Base-by-base conservation (phyloP, 2,797 vertebrate genomes). In the Megaceryle alcyon region DNA sequence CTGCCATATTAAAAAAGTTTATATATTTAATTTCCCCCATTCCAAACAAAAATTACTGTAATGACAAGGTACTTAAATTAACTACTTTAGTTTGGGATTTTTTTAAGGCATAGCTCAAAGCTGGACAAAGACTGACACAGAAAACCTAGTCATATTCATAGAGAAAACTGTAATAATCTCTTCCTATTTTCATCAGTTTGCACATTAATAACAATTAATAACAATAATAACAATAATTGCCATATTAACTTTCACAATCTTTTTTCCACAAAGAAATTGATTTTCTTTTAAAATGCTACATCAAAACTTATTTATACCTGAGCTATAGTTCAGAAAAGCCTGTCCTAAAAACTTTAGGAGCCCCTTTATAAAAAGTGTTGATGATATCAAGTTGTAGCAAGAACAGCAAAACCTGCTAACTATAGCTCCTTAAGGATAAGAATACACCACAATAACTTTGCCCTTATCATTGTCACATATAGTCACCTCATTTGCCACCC, bases 401-500 rank as follows among this genome's bases (percentile, higher is more conserved):
- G 43, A 83, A 59, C 23, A 86, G 49, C 19, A 76, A 53, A 75
- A 82, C 22, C 49, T 56, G 20, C 29, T 69, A 82, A 37, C 22
- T 48, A 28, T 0, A 18, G 41, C 44, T 89, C 63, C 43, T 56
- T 43, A 82, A 84, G 71, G 44, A 14, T 35, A 89, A 49, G 18
- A 86, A 68, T 12, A 59, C 8, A 41, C 5, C 28, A 79, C 23
- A 46, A 3, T 14, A 68, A 76, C 54, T 83, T 41, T 86, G 51
- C 31, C 29, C 0, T 1, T 26, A 57, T 39, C 65, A 59, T 13
- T 3, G 17, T 65, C 31, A 69, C 1, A 2, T 4, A 49, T 9
- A 65, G 23, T 41, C 51, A 54, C 9, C 18, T 65, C 44, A 28
- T 39, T 51, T 54, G 25, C 33, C 46, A 80, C 22, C 16, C 12